Base-by-base conservation (phyloP, 2,113 vertebrate genomes). In the Sakesphorus luctuosus region DNA sequence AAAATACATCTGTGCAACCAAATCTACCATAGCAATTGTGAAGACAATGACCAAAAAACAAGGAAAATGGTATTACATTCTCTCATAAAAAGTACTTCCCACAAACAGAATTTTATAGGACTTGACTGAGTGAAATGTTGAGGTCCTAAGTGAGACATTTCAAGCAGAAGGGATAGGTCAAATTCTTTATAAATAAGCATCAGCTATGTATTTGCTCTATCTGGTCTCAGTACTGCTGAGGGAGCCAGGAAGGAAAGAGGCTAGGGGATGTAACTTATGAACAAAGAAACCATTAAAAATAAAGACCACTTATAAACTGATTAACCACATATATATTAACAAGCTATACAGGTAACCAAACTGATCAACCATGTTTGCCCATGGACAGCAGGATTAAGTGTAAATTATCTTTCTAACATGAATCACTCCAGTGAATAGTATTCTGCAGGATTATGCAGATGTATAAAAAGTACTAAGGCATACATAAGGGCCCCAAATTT, bases 1-100 rank as follows among this genome's bases (percentile, higher is more conserved):
- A 83, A 90, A 95, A 91, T 36, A 52, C 88, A 94, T 84, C 55
- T 90, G 82, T 52, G 55, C 71, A 91, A 87, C 61, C 77, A 95
- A 67, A 62, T 40, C 58, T 62, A 66, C 50, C 67, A 62, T 7
- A 87, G 44, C 44, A 79, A 24, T 63, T 44, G 28, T 44, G 74
- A 89, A 81, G 69, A 84, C 61, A 84, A 33, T 23, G 49, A 91
- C 53, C 13, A 90, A 81, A 85, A 93, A 6, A 0, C 24, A 69
- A 50, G 31, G 29, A 84, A 93, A 87, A 88, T 24, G 0, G 58
- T 46, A 53, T 9, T 55, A 58, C 9, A 56, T 66, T 47, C 13
- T 71, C 47, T 79, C 20, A 58, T 55, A 66, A 82, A 68, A 78
- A 91, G 21, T 56, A 61, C 19, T 84, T 87, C 18, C 40, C 50